phyloP scores from a whole-genome alignment of 2,797 vertebrate genomes.

The Caiman crocodilus region DNA sequence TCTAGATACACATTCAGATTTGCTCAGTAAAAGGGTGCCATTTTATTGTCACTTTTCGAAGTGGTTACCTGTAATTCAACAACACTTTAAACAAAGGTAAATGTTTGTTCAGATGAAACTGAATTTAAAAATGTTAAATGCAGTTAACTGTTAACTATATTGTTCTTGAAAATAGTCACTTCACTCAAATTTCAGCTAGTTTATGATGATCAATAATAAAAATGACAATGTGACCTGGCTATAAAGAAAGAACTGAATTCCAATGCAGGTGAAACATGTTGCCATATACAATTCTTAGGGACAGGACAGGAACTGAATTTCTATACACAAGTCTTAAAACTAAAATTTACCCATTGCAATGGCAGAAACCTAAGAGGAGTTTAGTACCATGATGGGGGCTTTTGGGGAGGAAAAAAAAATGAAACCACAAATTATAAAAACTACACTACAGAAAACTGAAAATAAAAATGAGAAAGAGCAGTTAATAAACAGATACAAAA shows the following conservation, averaged over 20 bases:
- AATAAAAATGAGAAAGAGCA: not conserved
- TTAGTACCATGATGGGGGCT: accelerated
- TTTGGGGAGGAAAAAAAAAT: not conserved
- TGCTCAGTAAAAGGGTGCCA: not conserved
- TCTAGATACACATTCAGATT: accelerated
- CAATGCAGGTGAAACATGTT: not conserved
- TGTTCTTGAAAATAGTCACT: not conserved
- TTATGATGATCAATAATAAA: not conserved
- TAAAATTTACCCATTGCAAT: not conserved
- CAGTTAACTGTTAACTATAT: not conserved
- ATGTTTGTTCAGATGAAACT: not conserved
- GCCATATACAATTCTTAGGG: accelerated
- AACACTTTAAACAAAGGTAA: not conserved
- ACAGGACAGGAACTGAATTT: not conserved
- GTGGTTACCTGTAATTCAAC: not conserved
- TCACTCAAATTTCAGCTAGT: not conserved
- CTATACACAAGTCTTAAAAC: not conserved
- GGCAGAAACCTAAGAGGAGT: not conserved
- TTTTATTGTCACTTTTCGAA: not conserved
- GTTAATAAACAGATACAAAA: constrained; percentile 14
- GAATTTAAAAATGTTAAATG: not conserved
- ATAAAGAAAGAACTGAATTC: accelerated
- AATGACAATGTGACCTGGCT: not conserved
- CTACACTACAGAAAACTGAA: not conserved
- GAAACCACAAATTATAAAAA: not conserved